Conservation (phyloP, 1,140 invertebrate genomes). For the Cryptotermes secundus region DNA sequence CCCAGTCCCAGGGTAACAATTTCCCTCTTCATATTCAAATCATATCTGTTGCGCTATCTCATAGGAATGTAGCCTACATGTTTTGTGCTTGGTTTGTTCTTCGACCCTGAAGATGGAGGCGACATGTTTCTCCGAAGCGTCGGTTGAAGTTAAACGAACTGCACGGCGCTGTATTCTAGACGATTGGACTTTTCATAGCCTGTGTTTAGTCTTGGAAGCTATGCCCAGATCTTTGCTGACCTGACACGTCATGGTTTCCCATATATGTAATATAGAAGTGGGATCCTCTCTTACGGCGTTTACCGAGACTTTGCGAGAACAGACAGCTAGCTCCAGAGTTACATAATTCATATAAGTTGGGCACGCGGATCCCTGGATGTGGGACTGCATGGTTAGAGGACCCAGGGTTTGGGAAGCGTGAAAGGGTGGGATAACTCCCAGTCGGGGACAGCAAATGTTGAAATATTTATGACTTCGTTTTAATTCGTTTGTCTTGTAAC, state of each 20-base stretch:
- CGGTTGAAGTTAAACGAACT: no score
- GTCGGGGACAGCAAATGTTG: not conserved
- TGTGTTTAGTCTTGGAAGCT: no score
- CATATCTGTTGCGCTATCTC: no score
- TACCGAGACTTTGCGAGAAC: not conserved
- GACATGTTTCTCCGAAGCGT: no score
- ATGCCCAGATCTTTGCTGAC: not conserved
- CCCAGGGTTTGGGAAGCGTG: not conserved
- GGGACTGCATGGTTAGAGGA: not conserved
- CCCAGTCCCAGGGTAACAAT: no score
- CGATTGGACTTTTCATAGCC: no score
- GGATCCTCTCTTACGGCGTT: not conserved
- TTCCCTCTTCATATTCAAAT: no score
- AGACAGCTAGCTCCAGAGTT: not conserved
- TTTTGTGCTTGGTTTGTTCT: no score
- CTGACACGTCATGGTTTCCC: not conserved
- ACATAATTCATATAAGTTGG: slow-evolving; percentile 4
- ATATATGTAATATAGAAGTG: not conserved
- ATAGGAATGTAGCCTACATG: no score
- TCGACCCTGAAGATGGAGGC: no score
- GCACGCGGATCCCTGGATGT: not conserved
- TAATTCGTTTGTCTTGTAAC: slow-evolving; percentile 13
- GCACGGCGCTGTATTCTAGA: no score
- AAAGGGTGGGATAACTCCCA: not conserved
- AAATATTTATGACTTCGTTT: slow-evolving; percentile 18